Evolutionary conservation across 2,888 invertebrate species (phyloP).

Genomic region (Anticlea derivata): DNA sequence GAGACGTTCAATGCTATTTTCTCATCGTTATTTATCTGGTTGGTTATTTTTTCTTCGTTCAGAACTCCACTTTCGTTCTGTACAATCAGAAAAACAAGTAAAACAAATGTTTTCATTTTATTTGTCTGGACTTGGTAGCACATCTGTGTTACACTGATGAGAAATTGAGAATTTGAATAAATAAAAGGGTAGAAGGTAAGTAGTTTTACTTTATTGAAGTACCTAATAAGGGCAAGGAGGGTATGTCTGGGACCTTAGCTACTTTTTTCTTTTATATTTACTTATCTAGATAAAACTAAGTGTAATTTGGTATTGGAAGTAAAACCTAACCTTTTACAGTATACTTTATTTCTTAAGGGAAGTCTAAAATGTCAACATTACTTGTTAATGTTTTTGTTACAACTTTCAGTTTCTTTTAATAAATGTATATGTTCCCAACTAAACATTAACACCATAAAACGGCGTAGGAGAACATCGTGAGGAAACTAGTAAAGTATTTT

Average conservation of each 20-base stretch:
- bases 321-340: too few relatives aligned
- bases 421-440: too few relatives aligned
- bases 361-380: too few relatives aligned
- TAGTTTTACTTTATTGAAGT: neutral
- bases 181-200: neutral
- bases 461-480: too few relatives aligned
- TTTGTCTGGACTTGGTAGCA: neutral
- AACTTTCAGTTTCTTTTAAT: too few relatives aligned
- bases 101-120: conserved; percentile 6
- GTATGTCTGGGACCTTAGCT: neutral
- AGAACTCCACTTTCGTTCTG: conserved; percentile 1
- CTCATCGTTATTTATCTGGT: neutral
- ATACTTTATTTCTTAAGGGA: too few relatives aligned
- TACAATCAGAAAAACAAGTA: neutral
- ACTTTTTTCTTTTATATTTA: neutral
- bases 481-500: too few relatives aligned
- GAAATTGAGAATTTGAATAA: neutral
- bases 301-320: neutral
- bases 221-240: neutral
- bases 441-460: too few relatives aligned
- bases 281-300: neutral
- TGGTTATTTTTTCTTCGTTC: neutral
- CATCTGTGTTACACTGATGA: neutral
- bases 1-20: neutral
- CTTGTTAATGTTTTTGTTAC: too few relatives aligned